Base-by-base conservation (phyloP, 2,888 invertebrate genomes). In the Lithophane socia region DNA sequence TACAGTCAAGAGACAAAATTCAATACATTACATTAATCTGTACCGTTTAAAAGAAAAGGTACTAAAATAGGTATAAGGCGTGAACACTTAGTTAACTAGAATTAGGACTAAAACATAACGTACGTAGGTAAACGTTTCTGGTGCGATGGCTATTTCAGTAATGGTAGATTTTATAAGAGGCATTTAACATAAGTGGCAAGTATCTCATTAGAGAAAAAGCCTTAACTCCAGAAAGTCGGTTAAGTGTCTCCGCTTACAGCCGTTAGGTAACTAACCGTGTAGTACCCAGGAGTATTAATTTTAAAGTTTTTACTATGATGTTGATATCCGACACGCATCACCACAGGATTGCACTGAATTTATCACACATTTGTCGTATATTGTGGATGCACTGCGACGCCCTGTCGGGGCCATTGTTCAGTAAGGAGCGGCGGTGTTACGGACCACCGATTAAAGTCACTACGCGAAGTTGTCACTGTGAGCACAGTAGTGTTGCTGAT, bases 1-100 rank as follows among this genome's bases (percentile, higher is more conserved):
- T 96, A 96, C 96, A 96, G 88, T 91, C 90, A 89, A 90, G 84
- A 92, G 93, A 93, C 91, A 93, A 91, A 93, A 93, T 92, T 91
- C 89, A 91, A 93, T 93, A 93, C 92, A 92, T 93, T 92, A 92
- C 85, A 90, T 89, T 90, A 91, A 90, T 89, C 80, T 85, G 88
- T 89, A 90, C 87, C 89, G 76, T 83, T 89, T 82, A 77, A 83
- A 86, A 73, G 83, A 89, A 89, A 90, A 88, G 88, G 87, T 88
- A 88, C 85, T 89, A 87, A 86, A 83, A 86, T 88, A 89, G 88
- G 90, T 90, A 86, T 90, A 92, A 91, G 90, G 91, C 92, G 91
- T 91, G 92, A 92, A 91, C 91, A 91, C 91, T 91, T 91, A 90
- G 87, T 79, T 90, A 85, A 78, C 86, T 91, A 90, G 75, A 82